Conservation (phyloP, 2,113 vertebrate species). For the Pomatostomus ruficeps region DNA sequence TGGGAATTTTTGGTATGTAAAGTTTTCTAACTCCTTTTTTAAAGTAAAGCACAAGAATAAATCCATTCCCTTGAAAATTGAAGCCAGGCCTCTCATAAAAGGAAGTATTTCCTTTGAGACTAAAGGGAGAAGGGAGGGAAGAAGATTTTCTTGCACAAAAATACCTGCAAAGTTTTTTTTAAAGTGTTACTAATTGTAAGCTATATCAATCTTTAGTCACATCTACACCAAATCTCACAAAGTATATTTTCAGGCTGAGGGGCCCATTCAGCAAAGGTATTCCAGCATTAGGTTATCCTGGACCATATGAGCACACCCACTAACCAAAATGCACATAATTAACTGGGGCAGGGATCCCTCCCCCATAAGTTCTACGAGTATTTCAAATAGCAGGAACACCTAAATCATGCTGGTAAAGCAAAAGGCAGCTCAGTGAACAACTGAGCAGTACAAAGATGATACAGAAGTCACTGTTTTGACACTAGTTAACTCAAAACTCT, state of each 20-base stretch:
- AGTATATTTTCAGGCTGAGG: neutral
- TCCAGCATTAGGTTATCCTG: neutral
- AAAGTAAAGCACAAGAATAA: neutral
- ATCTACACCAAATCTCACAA: neutral
- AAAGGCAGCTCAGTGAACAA: neutral
- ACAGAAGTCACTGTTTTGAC: neutral
- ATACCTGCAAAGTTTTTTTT: neutral
- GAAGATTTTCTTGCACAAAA: neutral
- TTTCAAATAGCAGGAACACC: neutral
- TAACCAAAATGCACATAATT: neutral
- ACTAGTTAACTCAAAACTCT: neutral
- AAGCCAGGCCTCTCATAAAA: neutral
- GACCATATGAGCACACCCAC: neutral
- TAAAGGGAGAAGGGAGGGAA: neutral
- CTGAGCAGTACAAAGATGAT: neutral
- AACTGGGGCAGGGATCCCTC: neutral
- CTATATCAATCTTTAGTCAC: neutral
- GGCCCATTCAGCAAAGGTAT: neutral
- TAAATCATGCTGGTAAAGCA: neutral
- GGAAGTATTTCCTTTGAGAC: neutral
- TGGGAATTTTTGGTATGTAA: conserved; percentile 44
- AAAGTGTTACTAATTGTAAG: neutral
- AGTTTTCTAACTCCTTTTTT: conserved; percentile 4
- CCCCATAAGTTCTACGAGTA: fast-evolving
- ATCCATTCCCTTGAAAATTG: neutral